Conservation (phyloP, 1,140 invertebrate species). For the Aphis gossypii region DNA sequence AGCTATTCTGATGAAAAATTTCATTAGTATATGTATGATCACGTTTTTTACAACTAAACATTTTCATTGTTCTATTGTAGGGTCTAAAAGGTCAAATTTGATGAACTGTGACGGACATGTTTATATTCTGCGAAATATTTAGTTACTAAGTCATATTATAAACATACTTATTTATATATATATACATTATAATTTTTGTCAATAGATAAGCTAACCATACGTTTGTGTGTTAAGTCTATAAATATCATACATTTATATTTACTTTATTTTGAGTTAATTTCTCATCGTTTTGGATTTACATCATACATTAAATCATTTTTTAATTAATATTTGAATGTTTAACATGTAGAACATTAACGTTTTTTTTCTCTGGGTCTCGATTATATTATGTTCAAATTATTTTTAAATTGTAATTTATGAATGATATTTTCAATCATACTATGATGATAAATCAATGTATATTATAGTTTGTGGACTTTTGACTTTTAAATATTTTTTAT, state of each 20-base stretch:
- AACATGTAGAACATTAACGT: too few species aligned
- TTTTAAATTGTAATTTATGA: neutral
- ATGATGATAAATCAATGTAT: neutral
- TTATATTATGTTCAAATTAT: neutral
- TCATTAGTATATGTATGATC: neutral
- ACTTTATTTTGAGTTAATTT: neutral
- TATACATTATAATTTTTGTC: neutral
- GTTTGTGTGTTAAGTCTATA: neutral
- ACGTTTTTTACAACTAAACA: neutral
- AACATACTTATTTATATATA: neutral
- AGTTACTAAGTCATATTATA: neutral
- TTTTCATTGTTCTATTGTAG: neutral
- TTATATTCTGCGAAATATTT: neutral
- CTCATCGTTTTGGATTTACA: neutral
- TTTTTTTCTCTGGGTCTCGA: too few species aligned
- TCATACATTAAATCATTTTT: neutral
- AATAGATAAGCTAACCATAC: neutral
- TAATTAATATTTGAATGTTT: too few species aligned
- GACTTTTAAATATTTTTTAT: neutral
- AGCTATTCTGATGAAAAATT: neutral
- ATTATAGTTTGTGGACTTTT: neutral
- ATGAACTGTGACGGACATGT: neutral
- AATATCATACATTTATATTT: too few species aligned
- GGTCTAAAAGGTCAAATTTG: conserved; percentile 13
- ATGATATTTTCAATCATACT: neutral